Conservation (phyloP, 2,113 vertebrate genomes). For the Hydropotes inermis region DNA sequence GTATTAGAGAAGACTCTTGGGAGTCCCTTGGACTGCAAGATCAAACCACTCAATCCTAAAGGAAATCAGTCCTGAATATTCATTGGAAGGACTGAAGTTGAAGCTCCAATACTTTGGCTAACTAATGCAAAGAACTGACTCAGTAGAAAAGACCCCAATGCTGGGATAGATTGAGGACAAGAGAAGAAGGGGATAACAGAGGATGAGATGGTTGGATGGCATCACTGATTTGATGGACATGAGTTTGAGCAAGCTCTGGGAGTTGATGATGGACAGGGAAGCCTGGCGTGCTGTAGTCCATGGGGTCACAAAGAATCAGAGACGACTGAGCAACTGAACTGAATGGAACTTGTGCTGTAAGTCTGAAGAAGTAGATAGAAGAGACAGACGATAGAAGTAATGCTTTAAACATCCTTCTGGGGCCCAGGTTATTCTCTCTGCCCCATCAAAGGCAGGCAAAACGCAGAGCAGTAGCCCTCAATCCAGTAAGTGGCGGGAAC, state of each 20-base stretch:
- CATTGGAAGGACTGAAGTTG: neutral
- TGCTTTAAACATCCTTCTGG: neutral
- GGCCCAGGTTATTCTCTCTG: neutral
- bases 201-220: neutral
- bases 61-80: neutral
- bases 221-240: neutral
- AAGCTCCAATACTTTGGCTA: neutral
- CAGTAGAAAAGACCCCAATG: neutral
- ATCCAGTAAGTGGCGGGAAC: fast-evolving
- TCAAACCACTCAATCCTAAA: neutral
- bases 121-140: neutral
- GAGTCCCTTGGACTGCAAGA: neutral
- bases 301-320: neutral
- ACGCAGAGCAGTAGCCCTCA: fast-evolving
- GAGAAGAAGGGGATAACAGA: neutral
- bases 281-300: neutral
- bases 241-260: neutral
- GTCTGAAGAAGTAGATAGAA: neutral
- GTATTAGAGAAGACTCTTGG: neutral
- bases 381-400: neutral
- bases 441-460: fast-evolving
- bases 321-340: neutral
- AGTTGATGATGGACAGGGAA: neutral
- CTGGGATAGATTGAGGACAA: neutral
- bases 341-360: neutral